These are phyloP conservation scores for Cuniculus paca DNA, from an alignment of 2,797 vertebrate genomes.

Conservation along the genomic window DNA sequence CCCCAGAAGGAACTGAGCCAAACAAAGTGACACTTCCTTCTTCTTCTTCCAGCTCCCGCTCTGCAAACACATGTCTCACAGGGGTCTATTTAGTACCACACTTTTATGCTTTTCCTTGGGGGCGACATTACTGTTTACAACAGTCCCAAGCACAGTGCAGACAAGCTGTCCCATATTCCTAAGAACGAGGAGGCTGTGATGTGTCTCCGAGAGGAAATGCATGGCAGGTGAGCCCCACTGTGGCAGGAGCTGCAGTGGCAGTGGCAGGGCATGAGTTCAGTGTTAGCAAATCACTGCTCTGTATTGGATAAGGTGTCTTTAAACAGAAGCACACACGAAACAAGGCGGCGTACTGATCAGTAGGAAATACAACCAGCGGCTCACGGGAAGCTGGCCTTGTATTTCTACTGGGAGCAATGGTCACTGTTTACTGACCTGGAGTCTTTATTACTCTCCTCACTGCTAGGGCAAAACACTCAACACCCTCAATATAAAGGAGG, in stretches of 20 bases:
- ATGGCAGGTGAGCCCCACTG: background rate
- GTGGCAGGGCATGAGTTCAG: rapidly evolving
- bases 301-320: background rate
- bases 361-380: background rate
- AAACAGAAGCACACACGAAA: background rate
- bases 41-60: background rate
- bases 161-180: background rate
- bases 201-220: background rate
- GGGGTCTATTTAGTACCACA: background rate
- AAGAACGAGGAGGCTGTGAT: background rate
- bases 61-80: background rate
- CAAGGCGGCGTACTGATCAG: background rate
- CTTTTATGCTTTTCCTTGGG: background rate
- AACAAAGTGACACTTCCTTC: background rate
- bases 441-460: background rate
- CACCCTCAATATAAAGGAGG: background rate
- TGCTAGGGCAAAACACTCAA: background rate
- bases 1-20: background rate
- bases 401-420: background rate
- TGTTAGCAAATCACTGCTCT: background rate
- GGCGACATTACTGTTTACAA: background rate
- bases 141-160: background rate
- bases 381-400: background rate
- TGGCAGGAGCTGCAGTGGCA: rapidly evolving
- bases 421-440: background rate